phyloP scores from a whole-genome alignment of 1,140 invertebrate genomes.

The Drosophila dunni region DNA sequence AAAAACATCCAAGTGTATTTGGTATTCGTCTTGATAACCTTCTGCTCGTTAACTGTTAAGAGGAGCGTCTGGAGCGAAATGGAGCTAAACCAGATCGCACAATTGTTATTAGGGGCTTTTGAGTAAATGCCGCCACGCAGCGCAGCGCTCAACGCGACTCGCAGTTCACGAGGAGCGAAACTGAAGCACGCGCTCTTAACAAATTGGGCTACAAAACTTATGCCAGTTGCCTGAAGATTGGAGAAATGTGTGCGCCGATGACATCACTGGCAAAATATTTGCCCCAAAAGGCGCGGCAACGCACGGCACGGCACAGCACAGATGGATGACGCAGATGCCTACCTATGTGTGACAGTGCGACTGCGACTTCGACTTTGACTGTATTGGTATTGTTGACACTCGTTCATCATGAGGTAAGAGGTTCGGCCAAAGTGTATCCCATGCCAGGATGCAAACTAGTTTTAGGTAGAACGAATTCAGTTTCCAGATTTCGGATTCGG shows the following conservation, averaged over 20 bases:
- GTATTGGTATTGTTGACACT: slow-evolving; percentile 45
- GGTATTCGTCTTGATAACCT: neutral
- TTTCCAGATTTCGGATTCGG: slow-evolving; percentile 33
- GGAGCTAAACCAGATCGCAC: slow-evolving; percentile 66
- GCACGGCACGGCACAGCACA: slow-evolving; percentile 35
- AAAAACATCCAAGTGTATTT: slow-evolving; percentile 37
- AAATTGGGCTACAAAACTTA: slow-evolving; percentile 73
- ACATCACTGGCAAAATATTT: slow-evolving; percentile 75
- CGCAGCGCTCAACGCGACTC: neutral
- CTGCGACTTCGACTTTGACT: neutral
- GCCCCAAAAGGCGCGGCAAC: slow-evolving; percentile 73
- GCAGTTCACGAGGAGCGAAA: slow-evolving; percentile 54
- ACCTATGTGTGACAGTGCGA: slow-evolving; percentile 9
- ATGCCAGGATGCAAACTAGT: slow-evolving; percentile 73
- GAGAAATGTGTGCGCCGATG: slow-evolving; percentile 55
- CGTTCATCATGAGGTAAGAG: slow-evolving; percentile 41
- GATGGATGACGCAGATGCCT: slow-evolving; percentile 56
- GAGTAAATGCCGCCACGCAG: slow-evolving; percentile 66
- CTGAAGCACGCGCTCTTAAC: slow-evolving; percentile 79
- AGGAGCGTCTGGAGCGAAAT: slow-evolving; percentile 43
- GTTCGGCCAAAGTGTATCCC: slow-evolving; percentile 40
- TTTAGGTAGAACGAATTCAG: slow-evolving; percentile 68
- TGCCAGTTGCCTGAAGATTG: slow-evolving; percentile 47
- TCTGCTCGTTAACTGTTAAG: slow-evolving; percentile 46
- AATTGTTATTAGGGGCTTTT: slow-evolving; percentile 81